A percentile compares a stretch with the other conserved stretches of the same genome.
These are phyloP conservation scores for Calliphora vomitoria DNA, from an alignment of 2,888 invertebrate genomes.

Conservation along the genomic window DNA sequence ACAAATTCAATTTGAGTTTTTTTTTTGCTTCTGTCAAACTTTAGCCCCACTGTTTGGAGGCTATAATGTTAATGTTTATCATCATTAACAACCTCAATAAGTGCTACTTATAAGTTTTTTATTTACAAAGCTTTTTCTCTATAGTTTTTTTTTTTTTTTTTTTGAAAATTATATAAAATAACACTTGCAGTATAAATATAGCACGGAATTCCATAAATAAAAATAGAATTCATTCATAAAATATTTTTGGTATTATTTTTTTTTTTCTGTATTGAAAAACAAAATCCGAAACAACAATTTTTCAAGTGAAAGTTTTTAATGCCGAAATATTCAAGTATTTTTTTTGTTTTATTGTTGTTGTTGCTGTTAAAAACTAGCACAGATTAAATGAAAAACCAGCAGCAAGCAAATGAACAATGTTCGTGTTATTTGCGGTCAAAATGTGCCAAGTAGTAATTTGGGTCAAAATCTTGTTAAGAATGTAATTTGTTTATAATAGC, in stretches of 20 bases:
- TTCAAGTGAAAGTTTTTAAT: slow-evolving; percentile 39
- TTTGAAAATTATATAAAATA: slow-evolving; percentile 19
- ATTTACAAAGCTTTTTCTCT: not conserved
- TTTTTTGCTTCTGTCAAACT: too few species aligned
- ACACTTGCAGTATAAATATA: slow-evolving; percentile 6
- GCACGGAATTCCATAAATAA: not conserved
- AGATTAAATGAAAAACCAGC: slow-evolving; percentile 24
- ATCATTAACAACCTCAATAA: slow-evolving; percentile 56
- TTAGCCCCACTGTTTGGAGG: slow-evolving; percentile 12
- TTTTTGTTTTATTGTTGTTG: not conserved
- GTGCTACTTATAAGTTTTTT: slow-evolving; percentile 44
- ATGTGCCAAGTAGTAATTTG: slow-evolving; percentile 37
- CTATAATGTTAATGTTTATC: slow-evolving; percentile 34
- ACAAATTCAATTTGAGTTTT: too few species aligned
- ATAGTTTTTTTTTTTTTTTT: slow-evolving; percentile 10
- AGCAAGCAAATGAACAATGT: slow-evolving; percentile 41
- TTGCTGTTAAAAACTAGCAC: slow-evolving; percentile 19
- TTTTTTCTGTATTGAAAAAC: not conserved
- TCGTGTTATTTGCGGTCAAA: slow-evolving; percentile 42
- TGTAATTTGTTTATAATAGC: slow-evolving; percentile 41
- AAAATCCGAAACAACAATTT: slow-evolving; percentile 31
- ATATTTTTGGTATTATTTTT: not conserved
- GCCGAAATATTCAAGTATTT: slow-evolving; percentile 23
- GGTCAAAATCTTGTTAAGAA: slow-evolving; percentile 49
- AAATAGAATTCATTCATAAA: slow-evolving; percentile 43